Evolutionary conservation across 2,888 invertebrate genomes (phyloP).

Genomic region (Lacanobia oleracea): DNA sequence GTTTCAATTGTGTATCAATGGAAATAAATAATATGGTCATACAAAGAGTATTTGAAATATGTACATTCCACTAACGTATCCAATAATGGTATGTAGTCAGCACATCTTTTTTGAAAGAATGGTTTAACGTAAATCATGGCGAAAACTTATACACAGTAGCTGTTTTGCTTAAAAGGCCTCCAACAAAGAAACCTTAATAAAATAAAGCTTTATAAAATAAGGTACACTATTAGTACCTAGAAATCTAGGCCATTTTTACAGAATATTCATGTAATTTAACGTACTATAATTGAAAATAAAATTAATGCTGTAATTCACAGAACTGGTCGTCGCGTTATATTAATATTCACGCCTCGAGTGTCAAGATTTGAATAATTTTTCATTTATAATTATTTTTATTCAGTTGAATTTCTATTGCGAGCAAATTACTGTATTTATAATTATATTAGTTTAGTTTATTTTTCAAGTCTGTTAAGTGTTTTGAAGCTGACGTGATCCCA

Average conservation of each 20-base stretch:
- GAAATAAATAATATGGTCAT: not conserved
- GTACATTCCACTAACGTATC: no score
- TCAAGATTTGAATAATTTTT: conserved; percentile 60
- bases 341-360: conserved; percentile 61
- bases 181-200: not conserved
- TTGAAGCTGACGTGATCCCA: not conserved
- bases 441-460: conserved; percentile 13
- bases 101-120: no score
- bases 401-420: conserved; percentile 53
- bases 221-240: not conserved
- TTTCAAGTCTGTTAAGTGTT: not conserved
- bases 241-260: conserved; percentile 10
- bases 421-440: conserved; percentile 42
- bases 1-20: not conserved
- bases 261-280: conserved; percentile 22
- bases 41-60: not conserved
- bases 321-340: conserved; percentile 48
- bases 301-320: conserved; percentile 49
- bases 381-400: conserved; percentile 59
- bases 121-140: no score
- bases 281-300: conserved; percentile 40
- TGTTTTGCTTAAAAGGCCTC: not conserved
- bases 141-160: no score
- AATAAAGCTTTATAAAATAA: conserved; percentile 7
- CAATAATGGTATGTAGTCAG: no score